Evolutionary conservation across 2,113 vertebrate species (phyloP).

Genomic region (Mobula hypostoma): DNA sequence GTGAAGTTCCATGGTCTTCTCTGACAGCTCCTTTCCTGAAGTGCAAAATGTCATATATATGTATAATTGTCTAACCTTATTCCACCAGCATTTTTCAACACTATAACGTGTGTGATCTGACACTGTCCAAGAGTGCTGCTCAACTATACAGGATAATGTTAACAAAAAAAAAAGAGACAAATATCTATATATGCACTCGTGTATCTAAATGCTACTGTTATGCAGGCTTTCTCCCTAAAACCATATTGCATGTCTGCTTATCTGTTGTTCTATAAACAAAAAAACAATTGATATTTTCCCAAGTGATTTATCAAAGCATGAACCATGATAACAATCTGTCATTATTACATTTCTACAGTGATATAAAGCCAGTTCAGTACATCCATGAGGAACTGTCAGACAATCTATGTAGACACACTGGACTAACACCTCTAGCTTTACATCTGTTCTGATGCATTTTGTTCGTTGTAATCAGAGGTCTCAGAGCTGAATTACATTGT

Average conservation of each 20-base stretch:
- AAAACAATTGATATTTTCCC: constrained; percentile 23
- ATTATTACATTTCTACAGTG: constrained; percentile 19
- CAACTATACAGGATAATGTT: not conserved
- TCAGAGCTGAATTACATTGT: not conserved
- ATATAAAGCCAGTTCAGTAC: not conserved
- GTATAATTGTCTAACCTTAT: constrained; percentile 27
- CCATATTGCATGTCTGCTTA: constrained; percentile 24
- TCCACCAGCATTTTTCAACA: not conserved
- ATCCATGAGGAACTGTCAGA: not conserved
- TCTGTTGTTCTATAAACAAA: constrained; percentile 16
- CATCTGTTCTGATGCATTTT: constrained; percentile 15
- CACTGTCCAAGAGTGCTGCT: not conserved
- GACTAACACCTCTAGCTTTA: not conserved
- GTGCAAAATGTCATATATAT: constrained; percentile 29
- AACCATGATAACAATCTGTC: constrained; percentile 19
- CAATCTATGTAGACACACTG: not conserved
- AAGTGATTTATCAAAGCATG: constrained; percentile 25
- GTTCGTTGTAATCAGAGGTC: not conserved
- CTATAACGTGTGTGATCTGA: not conserved
- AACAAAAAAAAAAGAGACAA: not conserved
- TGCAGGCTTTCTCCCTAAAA: not conserved
- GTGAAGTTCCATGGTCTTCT: constrained; percentile 5
- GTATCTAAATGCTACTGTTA: not conserved
- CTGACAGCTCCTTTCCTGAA: constrained; percentile 7
- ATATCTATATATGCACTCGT: not conserved